Conservation (phyloP, 2,113 vertebrate species). For the Saccopteryx leptura region DNA sequence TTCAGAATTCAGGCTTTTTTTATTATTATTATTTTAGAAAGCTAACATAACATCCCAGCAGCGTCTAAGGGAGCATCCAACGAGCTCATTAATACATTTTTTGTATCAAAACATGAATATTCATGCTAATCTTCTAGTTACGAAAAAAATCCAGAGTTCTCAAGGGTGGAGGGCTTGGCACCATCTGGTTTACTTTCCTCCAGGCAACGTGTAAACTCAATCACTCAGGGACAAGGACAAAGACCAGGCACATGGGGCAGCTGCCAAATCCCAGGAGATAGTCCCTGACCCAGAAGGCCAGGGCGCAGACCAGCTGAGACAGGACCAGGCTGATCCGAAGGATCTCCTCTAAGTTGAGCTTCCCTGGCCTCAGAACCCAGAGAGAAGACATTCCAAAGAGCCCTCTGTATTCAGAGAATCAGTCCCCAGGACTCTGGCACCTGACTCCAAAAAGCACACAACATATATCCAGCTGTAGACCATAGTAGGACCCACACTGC, state of each 20-base stretch:
- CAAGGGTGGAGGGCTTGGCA: not conserved
- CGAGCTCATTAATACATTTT: not conserved
- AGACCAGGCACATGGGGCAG: not conserved
- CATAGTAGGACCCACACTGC: accelerated
- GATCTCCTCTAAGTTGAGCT: not conserved
- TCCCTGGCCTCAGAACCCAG: not conserved
- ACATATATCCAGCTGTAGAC: not conserved
- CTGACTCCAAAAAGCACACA: not conserved
- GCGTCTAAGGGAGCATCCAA: not conserved
- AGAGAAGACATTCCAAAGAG: not conserved
- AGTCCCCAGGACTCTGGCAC: not conserved
- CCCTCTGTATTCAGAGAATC: not conserved
- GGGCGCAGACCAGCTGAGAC: not conserved
- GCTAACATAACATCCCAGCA: not conserved
- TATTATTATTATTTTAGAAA: not conserved
- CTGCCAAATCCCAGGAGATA: not conserved
- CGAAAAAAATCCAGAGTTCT: not conserved
- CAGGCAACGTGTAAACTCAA: not conserved
- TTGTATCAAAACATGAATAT: constrained; percentile 57
- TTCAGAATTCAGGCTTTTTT: not conserved
- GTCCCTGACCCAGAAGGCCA: not conserved
- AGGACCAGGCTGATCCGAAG: not conserved
- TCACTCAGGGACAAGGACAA: not conserved
- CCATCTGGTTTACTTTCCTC: not conserved
- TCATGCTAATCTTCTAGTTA: not conserved